Evolutionary conservation across 2,888 invertebrate genomes (phyloP).

Genomic region (Napeogenes sylphis): DNA sequence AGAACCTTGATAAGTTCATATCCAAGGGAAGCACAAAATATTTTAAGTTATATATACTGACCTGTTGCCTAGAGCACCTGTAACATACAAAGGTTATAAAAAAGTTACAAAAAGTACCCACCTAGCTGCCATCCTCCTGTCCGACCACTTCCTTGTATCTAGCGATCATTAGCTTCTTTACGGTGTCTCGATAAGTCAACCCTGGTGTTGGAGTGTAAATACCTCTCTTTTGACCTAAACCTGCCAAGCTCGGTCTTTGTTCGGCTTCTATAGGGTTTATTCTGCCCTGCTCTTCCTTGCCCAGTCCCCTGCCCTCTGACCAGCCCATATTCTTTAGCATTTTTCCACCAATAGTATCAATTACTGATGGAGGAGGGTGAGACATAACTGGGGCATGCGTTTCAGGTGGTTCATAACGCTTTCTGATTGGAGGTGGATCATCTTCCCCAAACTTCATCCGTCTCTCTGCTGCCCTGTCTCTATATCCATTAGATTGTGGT

Average conservation of each 20-base stretch:
- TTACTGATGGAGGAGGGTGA: slow-evolving; percentile 81
- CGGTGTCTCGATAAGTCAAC: slow-evolving; percentile 92
- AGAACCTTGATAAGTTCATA: too few species aligned
- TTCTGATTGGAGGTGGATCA: slow-evolving; percentile 78
- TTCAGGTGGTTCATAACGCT: slow-evolving; percentile 62
- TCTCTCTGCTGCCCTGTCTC: slow-evolving; percentile 97
- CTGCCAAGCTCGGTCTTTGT: slow-evolving; percentile 84
- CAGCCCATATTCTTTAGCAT: slow-evolving; percentile 99
- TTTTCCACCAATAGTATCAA: slow-evolving; percentile 96
- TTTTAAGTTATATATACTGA: slow-evolving; percentile 43
- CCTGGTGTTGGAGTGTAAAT: slow-evolving; percentile 88
- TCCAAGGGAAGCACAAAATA: too few species aligned
- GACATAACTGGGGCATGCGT: slow-evolving; percentile 73
- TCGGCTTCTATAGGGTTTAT: slow-evolving; percentile 93
- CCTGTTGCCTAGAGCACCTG: slow-evolving; percentile 50
- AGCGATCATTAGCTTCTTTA: slow-evolving; percentile 92
- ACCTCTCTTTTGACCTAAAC: slow-evolving; percentile 89
- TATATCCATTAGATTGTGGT: slow-evolving; percentile 78
- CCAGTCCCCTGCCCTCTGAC: slow-evolving; percentile 97
- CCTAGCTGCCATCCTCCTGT: slow-evolving; percentile 71
- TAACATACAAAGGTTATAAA: slow-evolving; percentile 37
- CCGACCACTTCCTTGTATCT: slow-evolving; percentile 89
- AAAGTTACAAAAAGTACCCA: slow-evolving; percentile 47
- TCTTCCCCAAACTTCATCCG: slow-evolving; percentile 95
- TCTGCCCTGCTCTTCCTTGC: slow-evolving; percentile 94